A percentile compares a stretch with the other conserved stretches of the same genome.
phyloP scores from a whole-genome alignment of 2,797 vertebrate genomes.

The Manis pentadactyla region DNA sequence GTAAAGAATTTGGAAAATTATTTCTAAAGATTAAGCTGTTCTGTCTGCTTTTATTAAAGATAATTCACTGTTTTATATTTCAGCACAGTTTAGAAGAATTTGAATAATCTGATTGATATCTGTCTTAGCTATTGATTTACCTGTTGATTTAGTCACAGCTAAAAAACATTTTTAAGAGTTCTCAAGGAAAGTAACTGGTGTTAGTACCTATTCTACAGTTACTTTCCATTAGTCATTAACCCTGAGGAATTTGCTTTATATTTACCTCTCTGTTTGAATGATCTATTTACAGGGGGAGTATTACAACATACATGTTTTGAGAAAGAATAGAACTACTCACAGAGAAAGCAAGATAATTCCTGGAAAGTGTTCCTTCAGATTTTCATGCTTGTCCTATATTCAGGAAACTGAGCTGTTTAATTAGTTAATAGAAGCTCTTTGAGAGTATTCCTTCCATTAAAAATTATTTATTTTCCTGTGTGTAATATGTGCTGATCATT shows the following conservation, averaged over 20 bases:
- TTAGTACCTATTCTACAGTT: conserved; percentile 22
- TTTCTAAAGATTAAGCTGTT: not conserved
- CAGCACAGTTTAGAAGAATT: conserved; percentile 27
- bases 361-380: conserved; percentile 10
- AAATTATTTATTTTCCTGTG: conserved; percentile 12
- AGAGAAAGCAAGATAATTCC: conserved; percentile 5
- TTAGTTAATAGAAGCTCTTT: conserved; percentile 46
- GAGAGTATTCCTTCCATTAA: not conserved
- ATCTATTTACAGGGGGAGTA: conserved; percentile 28
- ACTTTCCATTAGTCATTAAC: conserved; percentile 43
- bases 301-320: conserved; percentile 34
- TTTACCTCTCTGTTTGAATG: conserved; percentile 7
- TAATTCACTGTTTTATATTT: conserved; percentile 21
- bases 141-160: conserved; percentile 5
- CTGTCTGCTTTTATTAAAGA: not conserved
- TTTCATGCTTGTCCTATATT: not conserved
- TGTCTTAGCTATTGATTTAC: conserved; percentile 7
- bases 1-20: conserved; percentile 15
- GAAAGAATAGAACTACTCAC: conserved; percentile 6
- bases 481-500: not conserved
- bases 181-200: not conserved
- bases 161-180: not conserved
- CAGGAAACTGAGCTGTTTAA: conserved; percentile 6
- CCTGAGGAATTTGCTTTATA: conserved; percentile 45
- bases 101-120: not conserved